Percentiles rank a stretch among this genome's conserved stretches.
Conservation (phyloP, 2,888 invertebrate species). For the Ptychoptera albimana region DNA sequence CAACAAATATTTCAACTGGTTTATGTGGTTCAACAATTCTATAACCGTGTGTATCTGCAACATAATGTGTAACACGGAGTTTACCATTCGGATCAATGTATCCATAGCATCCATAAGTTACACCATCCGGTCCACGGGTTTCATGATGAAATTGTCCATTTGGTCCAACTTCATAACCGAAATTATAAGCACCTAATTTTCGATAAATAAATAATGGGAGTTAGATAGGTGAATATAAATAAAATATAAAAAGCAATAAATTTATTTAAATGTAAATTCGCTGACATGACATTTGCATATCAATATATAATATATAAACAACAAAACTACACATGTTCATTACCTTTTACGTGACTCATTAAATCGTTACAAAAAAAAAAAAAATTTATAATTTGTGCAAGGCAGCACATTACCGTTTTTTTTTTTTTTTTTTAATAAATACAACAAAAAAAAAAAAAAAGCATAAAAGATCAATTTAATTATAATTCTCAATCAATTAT, state of each 20-base stretch:
- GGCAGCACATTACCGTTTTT: background rate
- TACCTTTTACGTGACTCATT: background rate
- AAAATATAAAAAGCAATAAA: conserved; percentile 3
- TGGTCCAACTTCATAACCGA: conserved; percentile 60
- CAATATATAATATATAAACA: background rate
- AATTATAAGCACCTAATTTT: conserved; percentile 48
- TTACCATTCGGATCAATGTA: conserved; percentile 51
- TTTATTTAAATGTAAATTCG: background rate
- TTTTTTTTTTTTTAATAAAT: conserved; percentile 1
- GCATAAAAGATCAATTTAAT: background rate
- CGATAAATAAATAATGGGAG: background rate
- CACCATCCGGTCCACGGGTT: conserved; percentile 55
- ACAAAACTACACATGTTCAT: background rate
- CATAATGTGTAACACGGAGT: conserved; percentile 54
- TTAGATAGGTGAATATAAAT: background rate
- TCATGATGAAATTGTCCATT: conserved; percentile 68
- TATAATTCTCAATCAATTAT: too few relatives aligned
- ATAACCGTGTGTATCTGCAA: conserved; percentile 64
- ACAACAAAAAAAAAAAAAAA: background rate
- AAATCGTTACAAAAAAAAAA: too few relatives aligned
- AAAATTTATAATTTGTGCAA: too few relatives aligned
- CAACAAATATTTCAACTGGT: conserved; percentile 40
- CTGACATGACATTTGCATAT: background rate
- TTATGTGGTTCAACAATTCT: conserved; percentile 53
- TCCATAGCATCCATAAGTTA: conserved; percentile 68